A percentile compares a stretch with the other conserved stretches of the same genome.
phyloP scores from a whole-genome alignment of 2,113 vertebrate species.

The Uria aalge region DNA sequence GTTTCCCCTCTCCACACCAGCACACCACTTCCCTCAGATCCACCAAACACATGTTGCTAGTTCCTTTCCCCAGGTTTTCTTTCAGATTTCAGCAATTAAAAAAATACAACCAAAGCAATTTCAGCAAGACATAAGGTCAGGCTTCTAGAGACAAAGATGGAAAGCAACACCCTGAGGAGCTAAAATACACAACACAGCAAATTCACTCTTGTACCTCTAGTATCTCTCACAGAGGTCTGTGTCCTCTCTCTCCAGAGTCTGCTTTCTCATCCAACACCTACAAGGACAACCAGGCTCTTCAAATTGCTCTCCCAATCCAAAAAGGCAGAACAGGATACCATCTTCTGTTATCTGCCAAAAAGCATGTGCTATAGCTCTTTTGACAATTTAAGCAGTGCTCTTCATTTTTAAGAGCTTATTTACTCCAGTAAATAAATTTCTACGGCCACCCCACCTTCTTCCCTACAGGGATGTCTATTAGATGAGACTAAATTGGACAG shows the following conservation, averaged over 20 bases:
- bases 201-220: background rate
- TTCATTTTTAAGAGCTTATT: background rate
- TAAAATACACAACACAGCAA: background rate
- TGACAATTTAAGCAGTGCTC: background rate
- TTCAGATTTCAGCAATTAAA: background rate
- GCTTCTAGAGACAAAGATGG: background rate
- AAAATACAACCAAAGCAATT: background rate
- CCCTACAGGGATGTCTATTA: background rate
- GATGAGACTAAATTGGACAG: background rate
- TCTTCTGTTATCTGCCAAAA: background rate
- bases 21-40: background rate
- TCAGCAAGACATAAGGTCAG: background rate
- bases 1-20: background rate
- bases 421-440: background rate
- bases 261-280: background rate
- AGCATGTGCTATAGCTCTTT: background rate
- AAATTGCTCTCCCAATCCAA: background rate
- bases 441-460: background rate
- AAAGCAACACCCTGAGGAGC: background rate
- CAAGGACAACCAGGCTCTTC: background rate
- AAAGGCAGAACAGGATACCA: background rate
- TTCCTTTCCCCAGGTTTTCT: background rate
- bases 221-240: background rate
- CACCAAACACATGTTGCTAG: fast-evolving
- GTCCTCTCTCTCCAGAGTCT: background rate